Conservation (phyloP, 2,797 vertebrate species). For the Syngnathus rostellatus region DNA sequence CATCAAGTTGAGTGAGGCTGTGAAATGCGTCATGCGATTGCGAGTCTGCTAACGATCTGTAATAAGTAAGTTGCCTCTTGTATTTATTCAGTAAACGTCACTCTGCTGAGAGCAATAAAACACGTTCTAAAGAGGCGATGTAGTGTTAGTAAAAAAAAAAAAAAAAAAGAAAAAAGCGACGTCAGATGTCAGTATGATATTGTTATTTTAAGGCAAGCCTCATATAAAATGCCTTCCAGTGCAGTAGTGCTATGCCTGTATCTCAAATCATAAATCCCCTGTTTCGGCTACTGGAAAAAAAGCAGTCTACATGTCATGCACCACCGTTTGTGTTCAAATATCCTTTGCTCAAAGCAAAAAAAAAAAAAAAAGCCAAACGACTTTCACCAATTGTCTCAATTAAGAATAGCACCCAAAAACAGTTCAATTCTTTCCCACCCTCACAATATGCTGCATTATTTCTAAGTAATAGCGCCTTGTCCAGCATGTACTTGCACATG, state of each 20-base stretch:
- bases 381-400: not conserved
- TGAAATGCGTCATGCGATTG: constrained; percentile 20
- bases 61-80: constrained; percentile 10
- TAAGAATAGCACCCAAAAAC: not conserved
- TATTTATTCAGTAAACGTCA: constrained; percentile 21
- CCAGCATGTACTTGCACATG: not conserved
- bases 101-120: not conserved
- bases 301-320: not conserved
- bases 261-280: too few species aligned
- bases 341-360: not conserved
- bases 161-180: not conserved
- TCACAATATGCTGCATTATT: not conserved
- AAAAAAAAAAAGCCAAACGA: not conserved
- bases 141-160: not conserved
- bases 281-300: too few species aligned
- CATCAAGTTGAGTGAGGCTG: constrained; percentile 10
- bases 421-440: not conserved
- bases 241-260: too few species aligned
- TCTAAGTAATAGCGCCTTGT: not conserved
- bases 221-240: too few species aligned
- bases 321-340: not conserved
- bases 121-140: not conserved
- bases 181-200: too few species aligned
- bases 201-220: too few species aligned
- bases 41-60: not conserved